Evolutionary conservation across 2,113 vertebrate genomes (phyloP).

Genomic region (Scomber scombrus): DNA sequence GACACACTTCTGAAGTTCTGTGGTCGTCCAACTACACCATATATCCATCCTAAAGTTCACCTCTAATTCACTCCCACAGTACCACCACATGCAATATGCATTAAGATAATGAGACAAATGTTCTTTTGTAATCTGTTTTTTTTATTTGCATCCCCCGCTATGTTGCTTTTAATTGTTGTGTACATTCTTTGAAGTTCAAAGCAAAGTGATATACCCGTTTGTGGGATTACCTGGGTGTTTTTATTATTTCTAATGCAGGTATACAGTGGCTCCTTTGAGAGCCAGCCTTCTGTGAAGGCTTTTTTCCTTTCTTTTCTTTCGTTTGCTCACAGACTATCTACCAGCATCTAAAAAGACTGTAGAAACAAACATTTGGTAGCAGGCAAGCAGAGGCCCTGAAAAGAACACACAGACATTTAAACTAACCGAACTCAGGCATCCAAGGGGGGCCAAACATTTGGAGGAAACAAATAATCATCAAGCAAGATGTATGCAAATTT

Average conservation of each 20-base stretch:
- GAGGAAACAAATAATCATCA: constrained; percentile 67
- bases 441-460: constrained; percentile 52
- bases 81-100: constrained; percentile 69
- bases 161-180: constrained; percentile 84
- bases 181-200: constrained; percentile 87
- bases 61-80: constrained; percentile 49
- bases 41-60: constrained; percentile 42
- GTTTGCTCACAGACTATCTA: constrained; percentile 53
- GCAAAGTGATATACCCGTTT: constrained; percentile 80
- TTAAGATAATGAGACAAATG: constrained; percentile 78
- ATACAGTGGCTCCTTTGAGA: constrained; percentile 81
- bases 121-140: constrained; percentile 76
- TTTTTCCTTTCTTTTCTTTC: constrained; percentile 59
- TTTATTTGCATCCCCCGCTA: constrained; percentile 69
- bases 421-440: constrained; percentile 63
- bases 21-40: background rate
- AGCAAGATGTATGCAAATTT: constrained; percentile 70
- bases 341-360: constrained; percentile 66
- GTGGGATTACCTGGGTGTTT: constrained; percentile 79
- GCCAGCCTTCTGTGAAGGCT: constrained; percentile 66
- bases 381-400: constrained; percentile 46
- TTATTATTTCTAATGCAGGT: constrained; percentile 79
- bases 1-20: constrained; percentile 12
- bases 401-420: constrained; percentile 71
- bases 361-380: constrained; percentile 71